Conservation (phyloP, 2,888 invertebrate species). For the Lasius platythorax region DNA sequence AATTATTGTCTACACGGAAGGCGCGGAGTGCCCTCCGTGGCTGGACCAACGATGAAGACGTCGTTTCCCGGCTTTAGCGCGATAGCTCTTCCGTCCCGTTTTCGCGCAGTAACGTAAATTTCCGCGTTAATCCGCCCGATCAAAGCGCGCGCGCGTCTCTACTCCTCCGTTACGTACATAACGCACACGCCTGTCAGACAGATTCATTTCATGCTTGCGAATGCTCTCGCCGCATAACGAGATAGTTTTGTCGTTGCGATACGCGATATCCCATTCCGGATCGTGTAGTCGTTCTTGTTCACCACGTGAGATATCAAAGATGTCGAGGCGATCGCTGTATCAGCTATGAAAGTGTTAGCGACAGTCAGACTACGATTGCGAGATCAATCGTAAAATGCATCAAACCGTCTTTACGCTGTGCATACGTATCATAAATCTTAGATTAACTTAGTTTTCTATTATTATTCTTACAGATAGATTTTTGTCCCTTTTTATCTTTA, state of each 20-base stretch:
- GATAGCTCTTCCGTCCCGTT: slow-evolving; percentile 44
- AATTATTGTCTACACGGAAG: slow-evolving; percentile 75
- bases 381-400: background rate
- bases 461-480: background rate
- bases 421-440: background rate
- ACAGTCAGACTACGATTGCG: background rate
- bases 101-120: slow-evolving; percentile 65
- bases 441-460: background rate
- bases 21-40: slow-evolving; percentile 51
- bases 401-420: background rate
- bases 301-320: slow-evolving; percentile 12
- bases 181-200: slow-evolving; percentile 44
- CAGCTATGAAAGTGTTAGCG: background rate
- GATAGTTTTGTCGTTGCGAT: slow-evolving; percentile 38
- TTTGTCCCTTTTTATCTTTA: no score
- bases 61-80: slow-evolving; percentile 51
- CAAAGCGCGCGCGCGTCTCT: slow-evolving; percentile 43
- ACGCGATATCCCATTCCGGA: slow-evolving; percentile 36
- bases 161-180: slow-evolving; percentile 37
- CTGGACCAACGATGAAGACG: slow-evolving; percentile 65
- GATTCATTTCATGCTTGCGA: slow-evolving; percentile 55
- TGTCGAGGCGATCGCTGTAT: background rate
- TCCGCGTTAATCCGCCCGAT: slow-evolving; percentile 66
- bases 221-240: slow-evolving; percentile 52
- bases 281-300: slow-evolving; percentile 11